A percentile compares a stretch with the other conserved stretches of the same genome.
These are phyloP conservation scores for Pseudopleuronectes americanus DNA, from an alignment of 2,797 vertebrate genomes.

Conservation along the genomic window DNA sequence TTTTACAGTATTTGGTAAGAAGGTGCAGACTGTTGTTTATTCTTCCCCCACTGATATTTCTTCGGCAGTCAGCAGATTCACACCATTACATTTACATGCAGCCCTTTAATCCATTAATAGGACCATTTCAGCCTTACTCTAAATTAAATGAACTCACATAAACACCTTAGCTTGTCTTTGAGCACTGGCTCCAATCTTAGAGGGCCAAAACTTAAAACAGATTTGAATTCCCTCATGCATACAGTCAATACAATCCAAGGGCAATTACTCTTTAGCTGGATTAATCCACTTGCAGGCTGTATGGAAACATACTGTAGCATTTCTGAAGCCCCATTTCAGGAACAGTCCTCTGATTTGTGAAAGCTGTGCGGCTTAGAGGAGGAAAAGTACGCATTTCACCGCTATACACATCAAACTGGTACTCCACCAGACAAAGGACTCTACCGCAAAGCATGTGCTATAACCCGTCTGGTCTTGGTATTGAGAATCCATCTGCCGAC, in stretches of 20 bases:
- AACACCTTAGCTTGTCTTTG: constrained; percentile 65
- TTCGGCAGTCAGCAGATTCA: constrained; percentile 68
- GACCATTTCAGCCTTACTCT: constrained; percentile 65
- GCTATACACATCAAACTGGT: constrained; percentile 45
- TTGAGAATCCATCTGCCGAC: constrained; percentile 58
- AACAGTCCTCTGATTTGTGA: constrained; percentile 58
- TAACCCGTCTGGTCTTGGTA: constrained; percentile 53
- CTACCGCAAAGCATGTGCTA: constrained; percentile 53
- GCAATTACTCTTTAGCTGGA: constrained; percentile 73
- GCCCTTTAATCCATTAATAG: constrained; percentile 75
- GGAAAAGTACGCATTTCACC: constrained; percentile 31
- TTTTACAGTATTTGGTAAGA: constrained; percentile 36
- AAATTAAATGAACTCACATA: constrained; percentile 75
- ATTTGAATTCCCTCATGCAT: constrained; percentile 75
- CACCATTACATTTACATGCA: constrained; percentile 68
- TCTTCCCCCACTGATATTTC: constrained; percentile 36
- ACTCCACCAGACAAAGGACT: constrained; percentile 45
- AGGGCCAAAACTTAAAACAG: constrained; percentile 66
- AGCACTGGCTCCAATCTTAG: constrained; percentile 59
- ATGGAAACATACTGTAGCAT: constrained; percentile 36
- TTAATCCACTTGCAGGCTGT: constrained; percentile 69
- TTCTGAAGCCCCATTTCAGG: constrained; percentile 54
- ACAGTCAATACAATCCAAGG: constrained; percentile 68
- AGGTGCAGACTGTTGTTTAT: constrained; percentile 45
- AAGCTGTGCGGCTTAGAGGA: constrained; percentile 18